Conservation (phyloP, 92 coral and sea anemone species). For the Bergia sp. region DNA sequence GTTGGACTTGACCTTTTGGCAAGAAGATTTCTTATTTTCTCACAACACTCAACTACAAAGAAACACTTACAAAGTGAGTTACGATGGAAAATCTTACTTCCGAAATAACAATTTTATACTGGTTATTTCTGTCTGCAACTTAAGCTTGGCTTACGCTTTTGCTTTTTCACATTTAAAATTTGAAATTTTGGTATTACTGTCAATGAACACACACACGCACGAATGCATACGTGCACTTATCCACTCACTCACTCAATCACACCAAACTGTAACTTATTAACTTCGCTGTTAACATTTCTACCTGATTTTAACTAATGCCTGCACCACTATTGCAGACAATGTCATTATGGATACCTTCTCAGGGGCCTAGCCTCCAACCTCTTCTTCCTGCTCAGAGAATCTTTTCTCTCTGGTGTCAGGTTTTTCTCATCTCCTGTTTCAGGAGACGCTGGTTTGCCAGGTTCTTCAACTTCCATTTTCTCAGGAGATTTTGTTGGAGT, state of each 20-base stretch:
- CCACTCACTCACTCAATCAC: not conserved
- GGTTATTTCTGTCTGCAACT: no score
- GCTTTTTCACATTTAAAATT: no score
- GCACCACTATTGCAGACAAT: not conserved
- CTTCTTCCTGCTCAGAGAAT: constrained; percentile 21
- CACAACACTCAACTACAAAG: no score
- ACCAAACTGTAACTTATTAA: not conserved
- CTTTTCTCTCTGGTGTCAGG: constrained; percentile 34
- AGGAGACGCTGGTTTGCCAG: constrained; percentile 39
- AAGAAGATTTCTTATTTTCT: no score
- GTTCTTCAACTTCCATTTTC: constrained; percentile 31
- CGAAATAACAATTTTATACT: no score
- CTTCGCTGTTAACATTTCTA: not conserved
- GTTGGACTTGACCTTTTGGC: no score
- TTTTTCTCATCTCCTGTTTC: constrained; percentile 20
- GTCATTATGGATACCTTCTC: constrained; percentile 31
- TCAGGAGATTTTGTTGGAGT: constrained; percentile 34
- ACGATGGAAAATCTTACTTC: no score
- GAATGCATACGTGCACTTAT: no score
- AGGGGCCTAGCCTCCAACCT: constrained; percentile 43
- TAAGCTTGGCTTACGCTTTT: no score
- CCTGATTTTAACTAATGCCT: not conserved
- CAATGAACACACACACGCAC: not conserved
- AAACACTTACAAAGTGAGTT: no score
- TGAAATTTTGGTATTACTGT: no score